Base-by-base conservation (phyloP, 2,888 invertebrate genomes). In the Plagodis pulveraria region DNA sequence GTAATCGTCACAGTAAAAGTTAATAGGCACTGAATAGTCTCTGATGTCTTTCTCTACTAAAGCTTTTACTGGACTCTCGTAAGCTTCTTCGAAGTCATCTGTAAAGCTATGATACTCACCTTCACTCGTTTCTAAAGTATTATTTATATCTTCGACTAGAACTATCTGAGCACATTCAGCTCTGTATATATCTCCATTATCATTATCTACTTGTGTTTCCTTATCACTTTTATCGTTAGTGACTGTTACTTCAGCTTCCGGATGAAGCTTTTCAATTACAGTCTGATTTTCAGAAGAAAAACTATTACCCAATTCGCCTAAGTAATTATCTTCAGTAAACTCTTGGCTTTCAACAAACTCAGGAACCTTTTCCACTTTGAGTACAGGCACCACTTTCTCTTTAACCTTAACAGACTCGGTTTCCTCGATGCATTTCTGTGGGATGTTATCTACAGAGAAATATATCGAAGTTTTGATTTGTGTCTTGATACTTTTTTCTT, bases 81-180 rank as follows among this genome's bases (percentile, higher is more conserved):
- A 93, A 0, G 80, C 82, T 7, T 86, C 82, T 57, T 86, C 91
- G 10, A 87, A 85, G 62, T 87, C 86, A 6, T 89, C 91, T 45
- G 81, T 82, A 49, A 93, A 93, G 63, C 92, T 93, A n/a, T 87
- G 87, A 65, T 93, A 93, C 68, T 90, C 91, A 0, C 93, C 93
- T 73, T 89, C 89, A n/a, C 66, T 69, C 0, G 84, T 77, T 11
- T 85, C 84, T 12, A 78, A 11, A n/a, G 76, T 72, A 36, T 68
- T 73, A 54, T 80, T 75, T 2, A 65, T 54, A 46, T 80, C 78
- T 43, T 77, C 76, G 9, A 7, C 22, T 42, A 34, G 9, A 43
- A 74, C 74, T 32, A 73, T 55, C 35, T 57, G 61, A 0, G 67
- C 73, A 44, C 59, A 63, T 58, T 80, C 77, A 6, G 81, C 83